Conservation (phyloP, 2,797 vertebrate genomes). For the Coregonus ussuriensis region DNA sequence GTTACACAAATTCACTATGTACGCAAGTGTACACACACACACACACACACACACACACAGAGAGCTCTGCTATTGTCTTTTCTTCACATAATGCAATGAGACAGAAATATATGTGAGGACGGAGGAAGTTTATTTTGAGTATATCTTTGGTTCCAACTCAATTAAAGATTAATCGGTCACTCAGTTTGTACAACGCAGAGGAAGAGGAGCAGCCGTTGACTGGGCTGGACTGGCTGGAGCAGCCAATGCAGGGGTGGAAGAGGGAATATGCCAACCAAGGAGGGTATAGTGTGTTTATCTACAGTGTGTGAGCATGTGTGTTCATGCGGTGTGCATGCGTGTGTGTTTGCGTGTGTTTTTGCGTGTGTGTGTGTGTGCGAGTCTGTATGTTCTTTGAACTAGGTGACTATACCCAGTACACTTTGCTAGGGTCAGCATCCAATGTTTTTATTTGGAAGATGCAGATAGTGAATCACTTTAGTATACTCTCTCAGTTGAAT, state of each 20-base stretch:
- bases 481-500: too few species aligned
- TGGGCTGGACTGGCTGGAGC: not conserved
- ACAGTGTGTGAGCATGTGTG: slow-evolving; percentile 1
- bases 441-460: too few species aligned
- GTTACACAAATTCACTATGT: not conserved
- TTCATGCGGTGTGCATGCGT: not conserved
- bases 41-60: too few species aligned
- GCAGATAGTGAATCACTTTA: too few species aligned
- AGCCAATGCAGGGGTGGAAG: slow-evolving; percentile 2
- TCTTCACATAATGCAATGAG: not conserved
- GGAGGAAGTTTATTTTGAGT: slow-evolving; percentile 48
- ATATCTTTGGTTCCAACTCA: slow-evolving; percentile 65
- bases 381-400: too few species aligned
- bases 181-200: slow-evolving; percentile 56
- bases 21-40: slow-evolving; percentile 4
- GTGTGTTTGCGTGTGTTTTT: too few species aligned
- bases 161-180: slow-evolving; percentile 69
- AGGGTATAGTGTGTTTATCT: slow-evolving; percentile 11
- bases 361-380: too few species aligned
- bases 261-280: slow-evolving; percentile 7
- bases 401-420: too few species aligned
- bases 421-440: too few species aligned
- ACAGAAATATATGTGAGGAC: not conserved
- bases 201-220: slow-evolving; percentile 33
- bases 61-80: too few species aligned